Percentiles rank a stretch among this genome's conserved stretches.
Conservation (phyloP, 2,797 vertebrate genomes). For the Schizopygopsis malacanthus region DNA sequence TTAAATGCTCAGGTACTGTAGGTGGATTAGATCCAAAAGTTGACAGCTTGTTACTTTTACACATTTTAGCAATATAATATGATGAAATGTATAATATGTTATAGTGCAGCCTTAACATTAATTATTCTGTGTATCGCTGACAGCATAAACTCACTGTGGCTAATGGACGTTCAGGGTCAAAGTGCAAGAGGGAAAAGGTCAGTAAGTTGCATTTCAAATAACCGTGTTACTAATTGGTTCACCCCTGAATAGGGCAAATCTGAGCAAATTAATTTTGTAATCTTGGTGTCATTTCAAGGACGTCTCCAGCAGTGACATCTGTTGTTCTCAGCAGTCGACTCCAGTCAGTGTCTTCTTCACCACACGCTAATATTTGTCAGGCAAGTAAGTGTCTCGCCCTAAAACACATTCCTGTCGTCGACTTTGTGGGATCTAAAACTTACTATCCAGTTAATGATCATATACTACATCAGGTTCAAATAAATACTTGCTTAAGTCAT, state of each 20-base stretch:
- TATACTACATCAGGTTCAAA: background rate
- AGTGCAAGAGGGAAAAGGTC: conserved; percentile 63
- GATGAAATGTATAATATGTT: background rate
- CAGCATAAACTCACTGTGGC: conserved; percentile 1
- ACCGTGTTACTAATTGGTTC: conserved; percentile 69
- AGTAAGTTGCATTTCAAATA: conserved; percentile 42
- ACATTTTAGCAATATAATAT: background rate
- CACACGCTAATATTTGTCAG: conserved; percentile 20
- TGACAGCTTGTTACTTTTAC: background rate
- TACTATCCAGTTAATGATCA: background rate
- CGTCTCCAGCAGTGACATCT: conserved; percentile 71
- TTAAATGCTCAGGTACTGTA: background rate
- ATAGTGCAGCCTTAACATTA: background rate
- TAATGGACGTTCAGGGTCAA: conserved; percentile 31
- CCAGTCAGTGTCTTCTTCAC: conserved; percentile 33
- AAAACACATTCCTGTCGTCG: background rate
- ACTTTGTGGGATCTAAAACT: background rate
- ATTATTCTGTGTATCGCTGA: background rate
- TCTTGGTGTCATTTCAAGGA: conserved; percentile 75
- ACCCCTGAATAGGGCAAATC: conserved; percentile 65
- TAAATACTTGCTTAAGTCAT: background rate
- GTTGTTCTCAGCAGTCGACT: conserved; percentile 53
- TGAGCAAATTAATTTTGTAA: conserved; percentile 68
- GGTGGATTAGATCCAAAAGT: background rate
- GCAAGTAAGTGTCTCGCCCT: conserved; percentile 21